A percentile compares a stretch with the other conserved stretches of the same genome.
phyloP scores from a whole-genome alignment of 2,888 invertebrate species.

The Philhelius pedissequus region DNA sequence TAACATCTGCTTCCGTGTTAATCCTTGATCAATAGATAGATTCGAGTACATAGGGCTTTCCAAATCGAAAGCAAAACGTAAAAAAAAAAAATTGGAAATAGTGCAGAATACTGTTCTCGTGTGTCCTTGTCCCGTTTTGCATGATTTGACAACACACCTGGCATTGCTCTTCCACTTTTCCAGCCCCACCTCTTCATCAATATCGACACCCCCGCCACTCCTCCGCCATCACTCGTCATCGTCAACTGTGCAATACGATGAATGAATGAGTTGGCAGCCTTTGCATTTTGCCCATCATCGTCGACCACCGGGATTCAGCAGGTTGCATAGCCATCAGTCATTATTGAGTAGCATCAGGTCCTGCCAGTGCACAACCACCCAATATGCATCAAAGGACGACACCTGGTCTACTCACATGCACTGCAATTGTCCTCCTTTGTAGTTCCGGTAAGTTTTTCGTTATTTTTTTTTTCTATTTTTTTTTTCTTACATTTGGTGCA shows the following conservation, averaged over 20 bases:
- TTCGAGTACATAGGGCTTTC: conserved; percentile 23
- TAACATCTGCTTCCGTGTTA: conserved; percentile 65
- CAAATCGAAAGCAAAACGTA: conserved; percentile 9
- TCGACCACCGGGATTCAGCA: conserved; percentile 17
- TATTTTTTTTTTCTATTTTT: background rate
- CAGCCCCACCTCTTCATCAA: background rate
- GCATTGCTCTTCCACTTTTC: conserved; percentile 15
- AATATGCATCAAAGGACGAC: conserved; percentile 69
- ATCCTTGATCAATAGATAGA: conserved; percentile 63
- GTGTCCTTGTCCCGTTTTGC: conserved; percentile 66
- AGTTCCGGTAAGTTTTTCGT: conserved; percentile 77
- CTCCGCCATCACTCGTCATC: conserved; percentile 8
- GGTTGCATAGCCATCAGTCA: conserved; percentile 51
- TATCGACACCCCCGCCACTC: background rate
- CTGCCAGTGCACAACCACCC: conserved; percentile 27
- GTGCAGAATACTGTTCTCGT: conserved; percentile 66
- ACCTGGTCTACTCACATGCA: conserved; percentile 78
- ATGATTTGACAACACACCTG: conserved; percentile 68
- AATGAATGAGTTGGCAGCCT: conserved; percentile 56
- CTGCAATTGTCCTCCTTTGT: conserved; percentile 79
- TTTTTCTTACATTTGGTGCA: background rate
- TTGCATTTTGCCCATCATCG: conserved; percentile 50
- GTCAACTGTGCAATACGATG: conserved; percentile 49
- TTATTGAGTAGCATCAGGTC: conserved; percentile 63
- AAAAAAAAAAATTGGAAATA: conserved; percentile 43